A percentile compares a stretch with the other conserved stretches of the same genome.
Conservation (phyloP, 2,797 vertebrate species). For the Catostomus latipinnis region DNA sequence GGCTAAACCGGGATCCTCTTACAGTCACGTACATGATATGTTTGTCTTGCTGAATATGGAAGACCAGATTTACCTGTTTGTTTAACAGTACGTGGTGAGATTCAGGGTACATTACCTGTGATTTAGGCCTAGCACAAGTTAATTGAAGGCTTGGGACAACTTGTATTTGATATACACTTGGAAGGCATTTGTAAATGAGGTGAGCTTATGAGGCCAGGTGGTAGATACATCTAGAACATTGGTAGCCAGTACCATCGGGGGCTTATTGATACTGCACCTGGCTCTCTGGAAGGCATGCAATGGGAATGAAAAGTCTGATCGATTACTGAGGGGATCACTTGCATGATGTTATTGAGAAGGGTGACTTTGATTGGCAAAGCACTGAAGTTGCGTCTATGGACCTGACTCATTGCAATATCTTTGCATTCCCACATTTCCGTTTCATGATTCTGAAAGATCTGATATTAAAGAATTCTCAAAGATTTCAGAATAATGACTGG, state of each 20-base stretch:
- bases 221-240: slow-evolving; percentile 31
- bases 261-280: slow-evolving; percentile 13
- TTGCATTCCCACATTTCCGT: background rate
- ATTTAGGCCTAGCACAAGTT: slow-evolving; percentile 45
- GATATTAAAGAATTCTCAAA: background rate
- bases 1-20: slow-evolving; percentile 67
- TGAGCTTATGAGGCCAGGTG: slow-evolving; percentile 4
- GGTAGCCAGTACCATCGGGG: background rate
- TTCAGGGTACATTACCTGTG: slow-evolving; percentile 53
- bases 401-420: background rate
- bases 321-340: background rate
- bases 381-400: slow-evolving; percentile 9
- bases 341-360: background rate
- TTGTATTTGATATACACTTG: background rate
- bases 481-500: background rate
- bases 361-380: slow-evolving; percentile 18
- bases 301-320: slow-evolving; percentile 10
- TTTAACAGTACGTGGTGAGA: slow-evolving; percentile 45
- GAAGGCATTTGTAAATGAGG: background rate
- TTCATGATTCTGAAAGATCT: background rate
- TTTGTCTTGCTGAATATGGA: slow-evolving; percentile 20
- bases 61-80: slow-evolving; percentile 40
- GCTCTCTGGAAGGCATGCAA: slow-evolving; percentile 23
- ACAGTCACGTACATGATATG: slow-evolving; percentile 66
- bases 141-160: background rate